Percentiles rank a stretch among this genome's conserved stretches.
Evolutionary conservation across 2,888 invertebrate genomes (phyloP).

Genomic region (Leptarthrus brevirostris): DNA sequence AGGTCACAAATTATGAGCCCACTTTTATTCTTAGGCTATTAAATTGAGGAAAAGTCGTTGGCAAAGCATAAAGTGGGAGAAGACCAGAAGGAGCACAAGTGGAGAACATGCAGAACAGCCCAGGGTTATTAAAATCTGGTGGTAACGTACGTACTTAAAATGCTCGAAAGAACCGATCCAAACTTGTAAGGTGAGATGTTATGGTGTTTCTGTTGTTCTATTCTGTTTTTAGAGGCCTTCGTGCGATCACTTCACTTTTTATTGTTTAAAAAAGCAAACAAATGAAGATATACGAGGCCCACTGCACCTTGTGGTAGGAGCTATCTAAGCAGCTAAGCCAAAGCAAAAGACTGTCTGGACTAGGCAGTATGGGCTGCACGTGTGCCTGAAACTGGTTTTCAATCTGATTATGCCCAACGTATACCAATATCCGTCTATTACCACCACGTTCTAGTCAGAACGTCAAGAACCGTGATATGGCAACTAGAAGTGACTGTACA

Average conservation of each 20-base stretch:
- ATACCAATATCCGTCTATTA: constrained; percentile 39
- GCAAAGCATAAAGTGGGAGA: neutral
- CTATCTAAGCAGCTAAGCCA: constrained; percentile 4
- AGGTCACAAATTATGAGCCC: constrained; percentile 48
- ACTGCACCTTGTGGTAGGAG: constrained; percentile 40
- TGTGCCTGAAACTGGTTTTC: constrained; percentile 47
- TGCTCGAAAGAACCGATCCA: constrained; percentile 23
- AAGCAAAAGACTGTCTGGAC: neutral
- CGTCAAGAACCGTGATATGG: constrained; percentile 12
- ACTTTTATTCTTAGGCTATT: constrained; percentile 40
- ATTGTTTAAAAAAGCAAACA: constrained; percentile 48
- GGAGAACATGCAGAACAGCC: constrained; percentile 37
- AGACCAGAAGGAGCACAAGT: constrained; percentile 27
- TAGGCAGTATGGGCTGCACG: constrained; percentile 27
- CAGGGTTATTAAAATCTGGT: constrained; percentile 42
- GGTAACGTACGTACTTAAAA: constrained; percentile 29
- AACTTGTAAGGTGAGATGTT: constrained; percentile 47
- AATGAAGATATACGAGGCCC: constrained; percentile 48
- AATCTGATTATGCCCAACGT: constrained; percentile 38
- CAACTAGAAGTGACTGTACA: constrained; percentile 32
- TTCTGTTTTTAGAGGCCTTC: constrained; percentile 18
- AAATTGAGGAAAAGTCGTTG: constrained; percentile 28
- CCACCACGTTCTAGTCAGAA: constrained; percentile 8
- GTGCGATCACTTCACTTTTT: constrained; percentile 42
- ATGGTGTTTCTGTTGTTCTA: constrained; percentile 43